Evolutionary conservation across 2,797 vertebrate genomes (phyloP).

Genomic region (Pteronotus mesoamericanus): DNA sequence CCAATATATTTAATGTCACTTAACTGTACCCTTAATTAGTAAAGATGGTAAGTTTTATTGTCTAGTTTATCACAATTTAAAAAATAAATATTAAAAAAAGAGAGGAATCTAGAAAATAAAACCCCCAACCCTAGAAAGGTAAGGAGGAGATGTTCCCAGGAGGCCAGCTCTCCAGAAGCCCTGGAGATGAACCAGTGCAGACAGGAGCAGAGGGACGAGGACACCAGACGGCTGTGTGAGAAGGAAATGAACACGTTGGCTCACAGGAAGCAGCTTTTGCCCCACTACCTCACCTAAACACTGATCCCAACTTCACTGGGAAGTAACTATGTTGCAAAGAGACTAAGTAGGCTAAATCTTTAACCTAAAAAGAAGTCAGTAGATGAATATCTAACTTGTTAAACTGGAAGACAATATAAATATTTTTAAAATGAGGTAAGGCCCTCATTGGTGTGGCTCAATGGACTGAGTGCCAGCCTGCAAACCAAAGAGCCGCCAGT

Average conservation of each 20-base stretch:
- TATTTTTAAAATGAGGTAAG: background rate
- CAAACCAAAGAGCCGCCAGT: no score
- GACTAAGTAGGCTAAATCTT: background rate
- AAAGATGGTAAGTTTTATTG: background rate
- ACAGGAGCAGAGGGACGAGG: accelerated
- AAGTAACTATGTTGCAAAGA: background rate
- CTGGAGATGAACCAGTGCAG: background rate
- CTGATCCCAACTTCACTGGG: background rate
- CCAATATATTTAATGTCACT: background rate
- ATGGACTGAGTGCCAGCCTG: no score
- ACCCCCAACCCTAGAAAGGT: background rate
- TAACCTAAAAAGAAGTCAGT: background rate
- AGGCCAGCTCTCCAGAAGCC: background rate
- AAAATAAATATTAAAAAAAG: background rate
- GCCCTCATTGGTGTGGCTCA: no score
- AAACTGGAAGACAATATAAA: background rate
- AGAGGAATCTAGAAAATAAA: background rate
- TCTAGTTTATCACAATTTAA: background rate
- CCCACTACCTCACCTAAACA: background rate
- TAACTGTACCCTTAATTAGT: background rate
- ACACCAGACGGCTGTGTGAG: background rate
- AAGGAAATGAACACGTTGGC: background rate
- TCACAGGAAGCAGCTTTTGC: background rate
- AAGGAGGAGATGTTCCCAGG: background rate
- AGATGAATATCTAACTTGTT: background rate